Conservation (phyloP, 2,888 invertebrate genomes). For the Megamerina dolium region DNA sequence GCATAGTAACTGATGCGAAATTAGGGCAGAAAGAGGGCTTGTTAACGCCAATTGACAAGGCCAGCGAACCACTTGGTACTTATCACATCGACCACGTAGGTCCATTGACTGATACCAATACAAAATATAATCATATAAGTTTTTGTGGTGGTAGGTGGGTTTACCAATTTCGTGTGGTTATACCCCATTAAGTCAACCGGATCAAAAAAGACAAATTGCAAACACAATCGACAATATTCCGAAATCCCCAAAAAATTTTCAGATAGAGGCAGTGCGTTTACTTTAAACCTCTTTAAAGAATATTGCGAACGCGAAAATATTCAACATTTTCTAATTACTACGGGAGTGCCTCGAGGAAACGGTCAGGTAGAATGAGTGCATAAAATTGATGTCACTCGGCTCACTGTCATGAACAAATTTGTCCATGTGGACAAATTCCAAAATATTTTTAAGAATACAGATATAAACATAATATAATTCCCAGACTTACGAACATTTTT, state of each 20-base stretch:
- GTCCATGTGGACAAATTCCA: not conserved
- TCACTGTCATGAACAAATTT: not conserved
- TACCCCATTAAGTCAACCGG: not conserved
- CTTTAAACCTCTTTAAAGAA: not conserved
- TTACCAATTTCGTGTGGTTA: too few species aligned
- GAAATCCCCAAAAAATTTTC: conserved; percentile 1
- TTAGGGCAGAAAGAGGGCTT: too few species aligned
- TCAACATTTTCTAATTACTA: conserved; percentile 2
- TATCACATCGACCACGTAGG: too few species aligned
- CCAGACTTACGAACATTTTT: not conserved
- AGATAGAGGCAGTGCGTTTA: conserved; percentile 2
- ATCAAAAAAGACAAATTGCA: not conserved
- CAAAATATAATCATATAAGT: too few species aligned
- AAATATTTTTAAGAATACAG: not conserved
- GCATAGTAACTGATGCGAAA: too few species aligned
- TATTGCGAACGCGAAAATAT: conserved; percentile 1
- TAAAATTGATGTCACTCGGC: not conserved
- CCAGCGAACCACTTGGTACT: too few species aligned
- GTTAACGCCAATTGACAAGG: too few species aligned
- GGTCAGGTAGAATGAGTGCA: not conserved
- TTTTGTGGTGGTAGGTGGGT: too few species aligned
- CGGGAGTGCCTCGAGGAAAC: conserved; percentile 1
- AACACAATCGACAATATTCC: conserved; percentile 1
- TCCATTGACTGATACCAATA: too few species aligned
- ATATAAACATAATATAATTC: not conserved